Evolutionary conservation across 2,797 vertebrate genomes (phyloP).

Genomic region (Psittacula derbiana): DNA sequence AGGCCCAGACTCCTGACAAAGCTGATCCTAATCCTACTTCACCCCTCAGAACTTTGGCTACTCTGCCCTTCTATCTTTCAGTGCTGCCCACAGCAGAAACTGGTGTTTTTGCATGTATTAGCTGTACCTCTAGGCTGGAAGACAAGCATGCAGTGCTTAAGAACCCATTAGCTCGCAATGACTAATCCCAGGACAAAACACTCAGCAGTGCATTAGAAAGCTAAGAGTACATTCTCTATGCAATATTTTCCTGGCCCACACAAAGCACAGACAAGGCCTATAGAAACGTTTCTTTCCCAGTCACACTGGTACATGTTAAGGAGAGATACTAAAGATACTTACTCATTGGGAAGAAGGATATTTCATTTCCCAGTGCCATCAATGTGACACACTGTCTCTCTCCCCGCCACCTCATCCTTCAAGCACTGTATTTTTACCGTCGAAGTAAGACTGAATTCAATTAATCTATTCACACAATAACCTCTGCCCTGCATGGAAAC

Average conservation of each 20-base stretch:
- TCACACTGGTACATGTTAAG: not conserved
- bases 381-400: not conserved
- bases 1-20: not conserved
- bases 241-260: conserved; percentile 3
- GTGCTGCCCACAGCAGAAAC: not conserved
- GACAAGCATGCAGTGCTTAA: not conserved
- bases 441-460: not conserved
- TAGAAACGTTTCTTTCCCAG: not conserved
- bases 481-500: not conserved
- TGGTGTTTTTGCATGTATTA: fast-evolving
- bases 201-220: not conserved
- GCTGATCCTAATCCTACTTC: not conserved
- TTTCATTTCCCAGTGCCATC: not conserved
- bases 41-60: not conserved
- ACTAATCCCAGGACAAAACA: not conserved
- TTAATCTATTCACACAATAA: not conserved
- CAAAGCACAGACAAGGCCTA: not conserved
- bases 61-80: not conserved
- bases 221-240: not conserved
- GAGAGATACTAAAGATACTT: not conserved
- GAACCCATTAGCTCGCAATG: not conserved
- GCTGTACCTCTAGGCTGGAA: not conserved
- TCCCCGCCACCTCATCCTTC: not conserved
- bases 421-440: not conserved
- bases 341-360: not conserved